Base-by-base conservation (phyloP, 2,113 vertebrate genomes). In the Boleophthalmus pectinirostris region DNA sequence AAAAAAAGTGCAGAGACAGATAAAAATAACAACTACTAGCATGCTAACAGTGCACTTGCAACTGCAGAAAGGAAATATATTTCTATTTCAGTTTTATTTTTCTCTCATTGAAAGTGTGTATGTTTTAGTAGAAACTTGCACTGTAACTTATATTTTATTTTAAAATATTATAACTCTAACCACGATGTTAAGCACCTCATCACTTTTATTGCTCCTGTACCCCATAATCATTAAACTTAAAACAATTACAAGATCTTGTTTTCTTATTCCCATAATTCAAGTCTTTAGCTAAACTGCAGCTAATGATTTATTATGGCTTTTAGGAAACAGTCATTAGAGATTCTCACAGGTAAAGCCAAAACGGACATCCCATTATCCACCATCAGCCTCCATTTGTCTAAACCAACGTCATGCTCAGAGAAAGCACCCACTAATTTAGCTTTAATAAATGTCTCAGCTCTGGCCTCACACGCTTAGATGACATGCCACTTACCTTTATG, bases 361-460 rank as follows among this genome's bases (percentile, higher is more conserved):
- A 74, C 57, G 71, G 70, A 53, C 75, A 83, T 86, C 73, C 18
- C 51, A 58, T 85, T 81, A 83, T 77, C 76, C 75, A 45, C 33
- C 13, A 3, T 78, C 43, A 29, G 3, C 65, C 29, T 74, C 57
- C 35, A 72, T 82, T 72, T 72, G 65, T 72, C 72, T 65, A 53
- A 73, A 77, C 67, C 43, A 69, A 74, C 72, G 21, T 49, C 54
- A 13, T 9, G 0, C 25, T 65, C 58, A 67, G 25, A 46, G 8
- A 10, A 35, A 35, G 46, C 2, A 0, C 54, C 33, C 18, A 51
- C 6, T 70, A 35, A 77, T 73, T 69, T 60, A 61, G 29, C 45
- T 54, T 29, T 64, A 13, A 49, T 46, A 29, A 14, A 75, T 29
- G 15, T 16, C 57, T 66, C 20, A 61, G n/a, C 63, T 47, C 2